These are phyloP conservation scores for Drosophila subsilvestris DNA, from an alignment of 2,888 invertebrate genomes.

Conservation along the genomic window DNA sequence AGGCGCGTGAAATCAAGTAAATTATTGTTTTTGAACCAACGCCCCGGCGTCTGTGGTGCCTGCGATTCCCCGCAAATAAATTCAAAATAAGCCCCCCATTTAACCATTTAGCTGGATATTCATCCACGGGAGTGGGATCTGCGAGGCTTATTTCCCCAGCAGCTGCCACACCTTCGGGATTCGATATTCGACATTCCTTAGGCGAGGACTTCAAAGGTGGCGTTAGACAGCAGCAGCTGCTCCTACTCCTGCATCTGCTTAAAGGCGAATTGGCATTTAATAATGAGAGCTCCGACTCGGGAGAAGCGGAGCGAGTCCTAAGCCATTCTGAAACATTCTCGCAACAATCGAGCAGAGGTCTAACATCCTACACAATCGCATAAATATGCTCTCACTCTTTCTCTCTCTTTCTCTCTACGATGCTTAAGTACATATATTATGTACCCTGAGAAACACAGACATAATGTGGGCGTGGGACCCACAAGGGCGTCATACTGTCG, in stretches of 20 bases:
- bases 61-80: conserved; percentile 35
- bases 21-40: conserved; percentile 65
- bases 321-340: conserved; percentile 22
- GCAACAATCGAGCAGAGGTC: conserved; percentile 2
- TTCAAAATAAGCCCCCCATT: conserved; percentile 41
- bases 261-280: conserved; percentile 54
- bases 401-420: background rate
- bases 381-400: background rate
- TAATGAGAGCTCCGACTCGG: conserved; percentile 47
- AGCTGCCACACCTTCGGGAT: conserved; percentile 29
- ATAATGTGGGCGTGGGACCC: conserved; percentile 53
- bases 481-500: conserved; percentile 43
- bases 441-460: conserved; percentile 36
- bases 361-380: conserved; percentile 22
- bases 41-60: conserved; percentile 7
- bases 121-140: background rate
- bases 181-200: conserved; percentile 18
- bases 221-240: conserved; percentile 49
- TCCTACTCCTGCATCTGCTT: conserved; percentile 14
- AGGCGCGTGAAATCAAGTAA: conserved; percentile 51
- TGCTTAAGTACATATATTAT: conserved; percentile 6
- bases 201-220: conserved; percentile 60
- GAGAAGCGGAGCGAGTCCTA: conserved; percentile 4
- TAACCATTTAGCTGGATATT: conserved; percentile 8
- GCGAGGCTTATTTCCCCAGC: conserved; percentile 15